A percentile compares a stretch with the other conserved stretches of the same genome.
phyloP scores from a whole-genome alignment of 2,888 invertebrate species.

The Andrena hattorfiana region DNA sequence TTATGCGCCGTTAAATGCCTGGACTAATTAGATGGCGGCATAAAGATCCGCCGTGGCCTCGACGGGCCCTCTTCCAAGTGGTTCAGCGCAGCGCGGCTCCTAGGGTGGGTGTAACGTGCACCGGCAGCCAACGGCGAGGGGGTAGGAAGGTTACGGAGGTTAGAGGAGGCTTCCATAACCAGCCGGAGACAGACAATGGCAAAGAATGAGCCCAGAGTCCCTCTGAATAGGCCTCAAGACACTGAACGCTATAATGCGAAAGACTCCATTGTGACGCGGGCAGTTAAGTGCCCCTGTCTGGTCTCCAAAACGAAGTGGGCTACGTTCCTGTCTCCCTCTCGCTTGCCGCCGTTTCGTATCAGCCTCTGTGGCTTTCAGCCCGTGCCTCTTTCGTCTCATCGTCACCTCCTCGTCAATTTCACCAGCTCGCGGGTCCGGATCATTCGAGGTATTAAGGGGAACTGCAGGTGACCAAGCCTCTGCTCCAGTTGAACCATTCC shows the following conservation, averaged over 20 bases:
- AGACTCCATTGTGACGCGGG: conserved; percentile 82
- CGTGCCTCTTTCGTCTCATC: conserved; percentile 56
- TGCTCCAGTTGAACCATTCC: not conserved
- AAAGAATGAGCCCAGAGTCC: conserved; percentile 81
- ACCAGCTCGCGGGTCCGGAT: conserved; percentile 18
- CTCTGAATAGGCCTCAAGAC: conserved; percentile 83
- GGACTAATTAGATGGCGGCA: conserved; percentile 81
- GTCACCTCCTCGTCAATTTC: conserved; percentile 53
- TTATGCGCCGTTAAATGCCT: conserved; percentile 81
- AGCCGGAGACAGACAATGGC: conserved; percentile 81
- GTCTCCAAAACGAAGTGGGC: conserved; percentile 80
- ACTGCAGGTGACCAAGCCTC: conserved; percentile 19
- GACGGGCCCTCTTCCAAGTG: conserved; percentile 69
- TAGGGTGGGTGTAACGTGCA: conserved; percentile 65
- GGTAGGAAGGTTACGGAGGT: conserved; percentile 70
- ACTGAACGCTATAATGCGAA: conserved; percentile 83
- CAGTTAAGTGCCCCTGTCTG: conserved; percentile 83
- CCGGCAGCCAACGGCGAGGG: conserved; percentile 21
- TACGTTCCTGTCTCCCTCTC: conserved; percentile 59
- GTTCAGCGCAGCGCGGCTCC: conserved; percentile 64
- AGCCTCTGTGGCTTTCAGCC: conserved; percentile 57
- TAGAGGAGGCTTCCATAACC: conserved; percentile 79
- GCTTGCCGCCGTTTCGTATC: conserved; percentile 37
- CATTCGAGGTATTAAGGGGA: conserved; percentile 27
- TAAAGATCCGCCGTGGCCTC: conserved; percentile 75